Percentiles rank a stretch among this genome's conserved stretches.
Evolutionary conservation across 2,888 invertebrate genomes (phyloP).

Genomic region (Boloria euphrosyne): DNA sequence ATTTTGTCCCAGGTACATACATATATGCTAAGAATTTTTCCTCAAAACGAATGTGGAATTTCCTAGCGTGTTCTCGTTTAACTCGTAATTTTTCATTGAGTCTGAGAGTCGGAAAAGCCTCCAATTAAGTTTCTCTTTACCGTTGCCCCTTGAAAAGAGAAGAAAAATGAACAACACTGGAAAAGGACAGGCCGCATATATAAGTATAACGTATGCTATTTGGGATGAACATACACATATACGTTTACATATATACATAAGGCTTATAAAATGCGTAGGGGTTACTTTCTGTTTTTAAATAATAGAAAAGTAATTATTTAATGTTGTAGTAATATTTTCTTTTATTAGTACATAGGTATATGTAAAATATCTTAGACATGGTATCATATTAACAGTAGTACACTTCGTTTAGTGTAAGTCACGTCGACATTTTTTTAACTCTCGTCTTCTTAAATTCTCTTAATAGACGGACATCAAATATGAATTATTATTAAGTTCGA

Average conservation of each 20-base stretch:
- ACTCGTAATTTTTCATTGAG: constrained; percentile 82
- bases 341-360: too few species aligned
- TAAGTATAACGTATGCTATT: constrained; percentile 38
- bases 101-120: constrained; percentile 77
- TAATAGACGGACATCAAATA: too few species aligned
- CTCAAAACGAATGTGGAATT: constrained; percentile 71
- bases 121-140: constrained; percentile 82
- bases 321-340: too few species aligned
- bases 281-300: too few species aligned
- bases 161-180: constrained; percentile 77
- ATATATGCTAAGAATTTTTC: constrained; percentile 59
- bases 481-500: too few species aligned
- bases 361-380: too few species aligned
- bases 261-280: not conserved
- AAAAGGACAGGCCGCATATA: constrained; percentile 63
- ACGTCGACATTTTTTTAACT: too few species aligned
- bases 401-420: too few species aligned
- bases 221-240: constrained; percentile 7
- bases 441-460: too few species aligned
- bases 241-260: constrained; percentile 10
- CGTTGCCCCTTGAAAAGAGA: constrained; percentile 68
- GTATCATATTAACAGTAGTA: too few species aligned
- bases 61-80: constrained; percentile 76
- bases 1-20: constrained; percentile 65
- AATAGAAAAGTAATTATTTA: too few species aligned